Percentiles rank a stretch among this genome's conserved stretches.
Evolutionary conservation across 1,140 invertebrate genomes (phyloP).

Genomic region (Ceratina australensis): DNA sequence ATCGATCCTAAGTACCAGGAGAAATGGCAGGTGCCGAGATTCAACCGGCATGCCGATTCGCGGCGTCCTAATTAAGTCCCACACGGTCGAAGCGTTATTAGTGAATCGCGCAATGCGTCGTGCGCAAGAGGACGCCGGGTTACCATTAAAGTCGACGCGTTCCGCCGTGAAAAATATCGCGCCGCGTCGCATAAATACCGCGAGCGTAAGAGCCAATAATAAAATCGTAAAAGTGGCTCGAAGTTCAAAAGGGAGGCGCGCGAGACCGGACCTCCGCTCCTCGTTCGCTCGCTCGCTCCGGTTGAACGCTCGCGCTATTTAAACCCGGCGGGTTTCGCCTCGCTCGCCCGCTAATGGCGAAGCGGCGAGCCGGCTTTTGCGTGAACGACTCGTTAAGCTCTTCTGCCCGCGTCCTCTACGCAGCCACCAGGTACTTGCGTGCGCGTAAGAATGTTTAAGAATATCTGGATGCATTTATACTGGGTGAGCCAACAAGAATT

Average conservation of each 20-base stretch:
- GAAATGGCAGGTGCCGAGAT: not conserved
- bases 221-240: constrained; percentile 69
- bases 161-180: constrained; percentile 61
- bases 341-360: constrained; percentile 66
- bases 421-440: not conserved
- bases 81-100: constrained; percentile 58
- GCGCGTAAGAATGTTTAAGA: constrained; percentile 17
- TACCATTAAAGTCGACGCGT: constrained; percentile 63
- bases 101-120: constrained; percentile 35
- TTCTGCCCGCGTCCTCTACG: constrained; percentile 10
- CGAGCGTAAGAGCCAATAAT: constrained; percentile 66
- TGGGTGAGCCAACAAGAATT: not conserved
- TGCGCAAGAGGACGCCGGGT: constrained; percentile 39
- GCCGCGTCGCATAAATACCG: constrained; percentile 66
- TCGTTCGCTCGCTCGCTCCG: constrained; percentile 8
- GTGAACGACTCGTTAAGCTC: constrained; percentile 69
- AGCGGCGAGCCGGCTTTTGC: constrained; percentile 59
- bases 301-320: constrained; percentile 69
- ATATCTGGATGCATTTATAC: constrained; percentile 32
- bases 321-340: constrained; percentile 53
- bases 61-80: constrained; percentile 59
- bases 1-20: too few relatives aligned
- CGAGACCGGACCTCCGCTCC: constrained; percentile 21
- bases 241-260: constrained; percentile 60
- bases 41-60: not conserved